A percentile compares a stretch with the other conserved stretches of the same genome.
These are phyloP conservation scores for Sphaerodactylus townsendi DNA, from an alignment of 2,113 vertebrate genomes.

Conservation along the genomic window DNA sequence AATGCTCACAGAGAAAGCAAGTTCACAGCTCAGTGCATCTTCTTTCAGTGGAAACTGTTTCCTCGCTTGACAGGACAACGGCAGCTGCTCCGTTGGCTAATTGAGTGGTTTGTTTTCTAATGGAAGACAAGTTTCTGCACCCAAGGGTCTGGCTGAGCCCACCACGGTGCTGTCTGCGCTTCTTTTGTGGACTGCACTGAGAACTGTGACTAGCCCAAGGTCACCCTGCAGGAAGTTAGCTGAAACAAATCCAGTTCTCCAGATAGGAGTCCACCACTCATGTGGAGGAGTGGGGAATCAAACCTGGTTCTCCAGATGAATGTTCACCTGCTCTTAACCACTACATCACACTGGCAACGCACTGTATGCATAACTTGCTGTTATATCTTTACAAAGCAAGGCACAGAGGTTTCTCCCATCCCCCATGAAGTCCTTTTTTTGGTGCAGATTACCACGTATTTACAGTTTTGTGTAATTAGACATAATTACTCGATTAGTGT, in stretches of 20 bases:
- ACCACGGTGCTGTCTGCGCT: accelerated
- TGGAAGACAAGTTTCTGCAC: not conserved
- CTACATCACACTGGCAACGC: too few relatives aligned
- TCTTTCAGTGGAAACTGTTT: not conserved
- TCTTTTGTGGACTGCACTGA: accelerated
- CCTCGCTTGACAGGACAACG: not conserved
- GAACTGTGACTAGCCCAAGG: too few relatives aligned
- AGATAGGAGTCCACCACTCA: too few relatives aligned
- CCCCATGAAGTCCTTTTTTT: constrained; percentile 52
- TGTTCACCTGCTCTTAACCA: too few relatives aligned
- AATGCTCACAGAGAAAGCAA: not conserved
- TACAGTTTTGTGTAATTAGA: constrained; percentile 74
- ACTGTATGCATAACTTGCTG: constrained; percentile 50
- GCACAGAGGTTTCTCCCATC: constrained; percentile 55
- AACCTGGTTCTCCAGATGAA: too few relatives aligned
- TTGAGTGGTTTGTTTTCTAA: constrained; percentile 29
- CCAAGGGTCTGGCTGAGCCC: not conserved
- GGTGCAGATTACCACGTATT: constrained; percentile 71
- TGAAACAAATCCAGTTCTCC: too few relatives aligned
- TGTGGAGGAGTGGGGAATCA: too few relatives aligned
- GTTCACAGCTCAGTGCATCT: not conserved
- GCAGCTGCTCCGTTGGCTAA: not conserved
- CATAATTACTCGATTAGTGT: constrained; percentile 78
- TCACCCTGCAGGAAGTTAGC: too few relatives aligned
- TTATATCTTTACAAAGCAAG: constrained; percentile 61